phyloP scores from a whole-genome alignment of 2,797 vertebrate genomes.

The Acanthornis magna region DNA sequence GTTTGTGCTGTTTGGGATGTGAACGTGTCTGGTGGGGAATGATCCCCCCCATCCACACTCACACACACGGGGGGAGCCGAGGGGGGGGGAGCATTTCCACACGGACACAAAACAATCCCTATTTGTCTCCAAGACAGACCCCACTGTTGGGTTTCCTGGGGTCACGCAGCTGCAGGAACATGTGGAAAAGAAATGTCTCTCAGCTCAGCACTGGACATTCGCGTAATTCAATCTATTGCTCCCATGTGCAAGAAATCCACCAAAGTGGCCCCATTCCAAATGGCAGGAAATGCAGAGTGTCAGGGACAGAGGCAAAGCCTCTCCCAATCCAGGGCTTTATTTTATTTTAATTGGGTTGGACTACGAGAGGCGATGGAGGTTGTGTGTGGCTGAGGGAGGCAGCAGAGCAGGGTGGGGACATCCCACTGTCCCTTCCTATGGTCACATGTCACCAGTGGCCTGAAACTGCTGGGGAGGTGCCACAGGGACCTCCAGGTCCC shows the following conservation, averaged over 20 bases:
- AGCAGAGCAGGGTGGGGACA: not conserved
- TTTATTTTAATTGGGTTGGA: not conserved
- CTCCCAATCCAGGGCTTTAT: not conserved
- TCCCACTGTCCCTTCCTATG: not conserved
- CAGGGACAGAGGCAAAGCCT: not conserved
- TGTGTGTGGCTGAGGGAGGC: accelerated
- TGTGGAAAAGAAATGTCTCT: slow-evolving; percentile 71
- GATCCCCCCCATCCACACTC: not conserved
- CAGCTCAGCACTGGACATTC: slow-evolving; percentile 43
- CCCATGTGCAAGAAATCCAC: slow-evolving; percentile 66
- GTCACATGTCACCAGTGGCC: not conserved
- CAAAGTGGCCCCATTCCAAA: slow-evolving; percentile 45
- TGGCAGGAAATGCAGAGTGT: not conserved
- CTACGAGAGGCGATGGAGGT: accelerated
- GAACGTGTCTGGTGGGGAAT: not conserved
- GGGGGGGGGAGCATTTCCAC: slow-evolving; percentile 16
- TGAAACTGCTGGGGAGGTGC: not conserved
- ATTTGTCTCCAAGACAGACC: slow-evolving; percentile 66
- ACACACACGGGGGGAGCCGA: not conserved
- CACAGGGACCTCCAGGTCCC: not conserved
- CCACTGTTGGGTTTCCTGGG: slow-evolving; percentile 67
- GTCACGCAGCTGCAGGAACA: slow-evolving; percentile 69
- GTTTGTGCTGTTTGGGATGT: not conserved
- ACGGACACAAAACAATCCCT: slow-evolving; percentile 30
- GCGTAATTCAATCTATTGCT: slow-evolving; percentile 70